A percentile compares a stretch with the other conserved stretches of the same genome.
phyloP scores from a whole-genome alignment of 2,888 invertebrate species.

The Copidosoma aretas region DNA sequence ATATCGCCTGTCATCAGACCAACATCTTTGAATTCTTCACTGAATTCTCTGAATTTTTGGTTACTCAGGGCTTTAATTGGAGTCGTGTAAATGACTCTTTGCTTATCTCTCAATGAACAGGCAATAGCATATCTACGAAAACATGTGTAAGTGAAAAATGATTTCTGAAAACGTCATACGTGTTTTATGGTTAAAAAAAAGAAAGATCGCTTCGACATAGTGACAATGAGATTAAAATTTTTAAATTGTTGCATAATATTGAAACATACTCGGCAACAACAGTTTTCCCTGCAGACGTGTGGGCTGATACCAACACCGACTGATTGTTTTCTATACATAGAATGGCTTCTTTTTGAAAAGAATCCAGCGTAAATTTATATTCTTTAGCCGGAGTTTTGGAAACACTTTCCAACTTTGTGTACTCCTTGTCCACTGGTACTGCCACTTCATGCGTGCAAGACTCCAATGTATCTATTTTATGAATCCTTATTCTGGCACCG shows the following conservation, averaged over 20 bases:
- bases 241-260: conserved; percentile 3
- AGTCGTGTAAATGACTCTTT: conserved; percentile 98
- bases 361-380: conserved; percentile 94
- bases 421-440: conserved; percentile 86
- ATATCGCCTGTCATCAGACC: conserved; percentile 99
- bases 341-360: conserved; percentile 97
- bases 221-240: no score
- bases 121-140: conserved; percentile 87
- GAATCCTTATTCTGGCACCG: conserved; percentile 82
- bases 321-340: conserved; percentile 97
- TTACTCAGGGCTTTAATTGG: conserved; percentile 99
- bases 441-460: conserved; percentile 97
- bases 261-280: conserved; percentile 93
- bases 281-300: conserved; percentile 99
- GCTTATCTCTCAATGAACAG: conserved; percentile 89
- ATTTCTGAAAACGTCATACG: not conserved
- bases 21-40: conserved; percentile 96
- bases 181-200: conserved; percentile 9
- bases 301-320: conserved; percentile 97
- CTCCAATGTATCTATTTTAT: conserved; percentile 87
- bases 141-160: not conserved
- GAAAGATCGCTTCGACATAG: no score
- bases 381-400: conserved; percentile 83
- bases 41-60: conserved; percentile 98
- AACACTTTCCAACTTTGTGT: conserved; percentile 68